Percentiles rank a stretch among this genome's conserved stretches.
phyloP scores from a whole-genome alignment of 2,797 vertebrate species.

The Heterohyrax brucei region DNA sequence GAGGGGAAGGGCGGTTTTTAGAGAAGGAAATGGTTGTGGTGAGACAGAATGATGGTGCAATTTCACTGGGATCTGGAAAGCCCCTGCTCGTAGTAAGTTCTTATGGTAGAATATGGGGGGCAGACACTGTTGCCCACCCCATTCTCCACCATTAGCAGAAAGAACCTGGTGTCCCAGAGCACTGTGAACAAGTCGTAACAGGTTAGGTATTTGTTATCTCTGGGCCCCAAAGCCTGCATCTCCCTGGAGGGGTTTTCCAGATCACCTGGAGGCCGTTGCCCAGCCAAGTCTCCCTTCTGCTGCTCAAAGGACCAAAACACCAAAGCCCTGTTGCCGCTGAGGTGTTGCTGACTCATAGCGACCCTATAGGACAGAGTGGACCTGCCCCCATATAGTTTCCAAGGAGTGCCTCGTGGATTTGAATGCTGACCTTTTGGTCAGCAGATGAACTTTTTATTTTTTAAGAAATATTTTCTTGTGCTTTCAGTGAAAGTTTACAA shows the following conservation, averaged over 20 bases:
- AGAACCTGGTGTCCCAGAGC: slow-evolving; percentile 44
- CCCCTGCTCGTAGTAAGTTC: slow-evolving; percentile 48
- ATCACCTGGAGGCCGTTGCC: neutral
- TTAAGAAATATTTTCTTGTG: too few relatives aligned
- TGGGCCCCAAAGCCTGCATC: slow-evolving; percentile 5
- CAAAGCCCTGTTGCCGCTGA: too few relatives aligned
- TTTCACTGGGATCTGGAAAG: slow-evolving; percentile 77
- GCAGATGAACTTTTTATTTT: too few relatives aligned
- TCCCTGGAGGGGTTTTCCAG: neutral
- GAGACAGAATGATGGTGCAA: slow-evolving; percentile 81
- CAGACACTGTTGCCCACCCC: neutral
- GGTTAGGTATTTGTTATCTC: neutral
- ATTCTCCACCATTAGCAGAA: slow-evolving; percentile 7
- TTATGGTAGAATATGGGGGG: slow-evolving; percentile 52
- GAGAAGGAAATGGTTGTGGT: slow-evolving; percentile 86
- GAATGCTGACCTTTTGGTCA: too few relatives aligned
- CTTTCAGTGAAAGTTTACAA: too few relatives aligned
- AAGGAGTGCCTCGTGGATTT: too few relatives aligned
- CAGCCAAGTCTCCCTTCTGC: neutral
- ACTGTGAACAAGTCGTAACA: neutral
- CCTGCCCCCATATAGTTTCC: too few relatives aligned
- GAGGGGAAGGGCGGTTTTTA: slow-evolving; percentile 72
- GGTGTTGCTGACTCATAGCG: too few relatives aligned
- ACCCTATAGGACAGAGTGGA: too few relatives aligned
- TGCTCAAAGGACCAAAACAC: neutral